Evolutionary conservation across 2,797 vertebrate genomes (phyloP).

Genomic region (Neoniphon sammara): DNA sequence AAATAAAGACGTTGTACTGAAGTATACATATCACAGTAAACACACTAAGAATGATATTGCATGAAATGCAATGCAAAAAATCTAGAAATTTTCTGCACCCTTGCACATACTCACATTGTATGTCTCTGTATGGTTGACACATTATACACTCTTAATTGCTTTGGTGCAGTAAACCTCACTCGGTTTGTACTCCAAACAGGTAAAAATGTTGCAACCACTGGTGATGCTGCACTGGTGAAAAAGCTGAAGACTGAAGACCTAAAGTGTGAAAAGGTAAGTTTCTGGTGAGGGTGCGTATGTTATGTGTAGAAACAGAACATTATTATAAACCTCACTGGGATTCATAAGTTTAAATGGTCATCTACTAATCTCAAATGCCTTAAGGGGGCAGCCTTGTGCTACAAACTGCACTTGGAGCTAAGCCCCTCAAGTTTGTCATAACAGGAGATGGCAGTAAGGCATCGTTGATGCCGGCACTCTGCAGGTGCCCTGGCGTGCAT

Average conservation of each 20-base stretch:
- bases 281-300: neutral
- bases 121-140: too few relatives aligned
- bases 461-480: slow-evolving; percentile 47
- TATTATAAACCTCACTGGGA: neutral
- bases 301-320: neutral
- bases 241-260: neutral
- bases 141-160: too few relatives aligned
- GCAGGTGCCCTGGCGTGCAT: slow-evolving; percentile 64
- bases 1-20: too few relatives aligned
- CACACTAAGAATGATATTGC: too few relatives aligned
- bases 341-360: neutral
- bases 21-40: too few relatives aligned
- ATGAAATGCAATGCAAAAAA: too few relatives aligned
- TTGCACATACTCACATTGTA: too few relatives aligned
- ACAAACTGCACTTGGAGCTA: slow-evolving; percentile 34
- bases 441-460: slow-evolving; percentile 68
- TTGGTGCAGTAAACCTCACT: neutral
- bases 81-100: too few relatives aligned
- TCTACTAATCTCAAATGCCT: slow-evolving; percentile 17
- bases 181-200: slow-evolving; percentile 5
- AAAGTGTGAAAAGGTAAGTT: slow-evolving; percentile 1
- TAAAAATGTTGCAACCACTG: neutral
- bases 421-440: slow-evolving; percentile 39
- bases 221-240: neutral
- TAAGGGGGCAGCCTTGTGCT: slow-evolving; percentile 64